Evolutionary conservation across 2,113 vertebrate genomes (phyloP), one percentile per base, ranked within the genome.

Genomic region (Castor canadensis): DNA sequence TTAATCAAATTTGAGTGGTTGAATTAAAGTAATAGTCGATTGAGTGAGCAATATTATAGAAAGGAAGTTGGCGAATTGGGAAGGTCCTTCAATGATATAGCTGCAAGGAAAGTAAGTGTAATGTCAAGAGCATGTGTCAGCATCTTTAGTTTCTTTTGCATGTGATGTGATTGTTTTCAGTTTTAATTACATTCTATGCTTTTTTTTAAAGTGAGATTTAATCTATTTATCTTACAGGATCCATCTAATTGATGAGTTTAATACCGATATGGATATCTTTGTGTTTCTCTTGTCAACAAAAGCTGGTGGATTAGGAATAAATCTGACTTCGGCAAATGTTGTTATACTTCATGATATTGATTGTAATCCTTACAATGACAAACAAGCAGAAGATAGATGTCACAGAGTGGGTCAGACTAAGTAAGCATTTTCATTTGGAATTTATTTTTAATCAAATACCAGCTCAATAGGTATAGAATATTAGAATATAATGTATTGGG

Each of bases 291-390:
- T 99, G 93, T 99, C 99, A 62, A 99, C 99, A 22, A 99, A 99
- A 96, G 99, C 99, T n/a, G 99, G 99, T 6, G 99, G 99, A 58
- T 98, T 99, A 92, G 99, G 99, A 90, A 99, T 99, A 97, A 99
- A 99, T 97, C 98, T 99, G 71, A 99, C 99, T 40, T 99, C 99
- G 0, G 99, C 99, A 67, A 99, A 99, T 13, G 98, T 99, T 6
- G 99, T 99, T 71, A 99, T 99, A 96, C 98, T 99, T n/a, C 99
- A 99, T 9, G 99, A 99, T 97, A 99, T 99, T n/a, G 99, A 99
- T 95, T 99, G 98, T 97, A 99, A 99, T 95, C 99, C 99, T 0
- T 99, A 99, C 96, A 99, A 99, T 8, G 99, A 99, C 97, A 99
- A 99, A 93, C 99, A 99, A 98, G 99, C 99, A 16, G 99, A 99